Evolutionary conservation across 2,797 vertebrate species (phyloP).

Genomic region (Tragopan temminckii): DNA sequence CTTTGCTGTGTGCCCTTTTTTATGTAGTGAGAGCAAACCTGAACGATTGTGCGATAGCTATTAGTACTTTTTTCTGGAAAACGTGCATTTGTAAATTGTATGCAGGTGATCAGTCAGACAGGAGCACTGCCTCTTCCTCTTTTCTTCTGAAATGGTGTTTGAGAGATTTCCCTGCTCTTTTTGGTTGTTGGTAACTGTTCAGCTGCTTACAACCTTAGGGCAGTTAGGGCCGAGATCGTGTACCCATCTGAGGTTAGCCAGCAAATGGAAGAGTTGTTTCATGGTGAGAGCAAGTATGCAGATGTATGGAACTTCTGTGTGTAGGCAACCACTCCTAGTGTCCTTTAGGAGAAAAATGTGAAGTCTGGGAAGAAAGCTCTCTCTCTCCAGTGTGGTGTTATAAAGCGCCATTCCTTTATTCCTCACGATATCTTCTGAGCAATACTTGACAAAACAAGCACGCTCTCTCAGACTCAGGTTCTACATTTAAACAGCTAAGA

Average conservation of each 20-base stretch:
- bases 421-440: too few relatives aligned
- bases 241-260: neutral
- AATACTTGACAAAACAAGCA: too few relatives aligned
- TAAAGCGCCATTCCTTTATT: too few relatives aligned
- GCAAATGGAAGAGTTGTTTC: neutral
- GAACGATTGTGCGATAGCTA: neutral
- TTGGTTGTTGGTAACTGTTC: neutral
- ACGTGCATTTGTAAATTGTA: neutral
- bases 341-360: accelerated
- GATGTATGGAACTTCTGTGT: neutral
- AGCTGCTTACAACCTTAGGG: neutral
- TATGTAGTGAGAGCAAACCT: neutral
- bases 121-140: neutral
- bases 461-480: too few relatives aligned
- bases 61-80: neutral
- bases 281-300: neutral
- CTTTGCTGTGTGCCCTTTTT: neutral
- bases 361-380: too few relatives aligned
- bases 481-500: too few relatives aligned
- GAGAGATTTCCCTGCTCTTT: neutral
- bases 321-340: accelerated
- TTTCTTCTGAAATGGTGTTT: neutral
- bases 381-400: too few relatives aligned
- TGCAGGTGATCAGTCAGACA: neutral
- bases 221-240: neutral